These are phyloP conservation scores for Uropsilus gracilis DNA, from an alignment of 2,113 vertebrate species.

Conservation along the genomic window DNA sequence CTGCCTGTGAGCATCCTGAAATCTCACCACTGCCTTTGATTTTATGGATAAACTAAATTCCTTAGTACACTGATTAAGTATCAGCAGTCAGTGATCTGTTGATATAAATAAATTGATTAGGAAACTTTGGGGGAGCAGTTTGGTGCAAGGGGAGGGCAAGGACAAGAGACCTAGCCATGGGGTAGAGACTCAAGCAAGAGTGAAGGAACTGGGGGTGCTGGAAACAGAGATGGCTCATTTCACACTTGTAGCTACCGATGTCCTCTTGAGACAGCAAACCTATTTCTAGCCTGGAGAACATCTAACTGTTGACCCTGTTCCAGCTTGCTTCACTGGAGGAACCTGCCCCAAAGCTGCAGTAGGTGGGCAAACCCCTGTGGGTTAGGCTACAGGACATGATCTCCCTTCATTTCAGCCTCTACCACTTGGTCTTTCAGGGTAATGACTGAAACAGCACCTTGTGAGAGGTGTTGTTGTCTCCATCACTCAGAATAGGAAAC, in stretches of 20 bases:
- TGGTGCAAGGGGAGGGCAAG: background rate
- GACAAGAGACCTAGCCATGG: accelerated
- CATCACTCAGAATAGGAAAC: background rate
- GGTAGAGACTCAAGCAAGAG: too few species aligned
- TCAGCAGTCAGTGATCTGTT: background rate
- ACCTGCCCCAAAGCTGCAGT: background rate
- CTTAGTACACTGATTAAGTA: background rate
- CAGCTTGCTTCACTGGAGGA: background rate
- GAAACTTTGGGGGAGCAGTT: background rate
- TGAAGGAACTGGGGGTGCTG: background rate
- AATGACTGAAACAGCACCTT: background rate
- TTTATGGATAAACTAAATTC: background rate
- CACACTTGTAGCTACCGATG: background rate
- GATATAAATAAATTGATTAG: too few species aligned
- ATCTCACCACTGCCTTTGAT: background rate
- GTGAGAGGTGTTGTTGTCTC: too few species aligned
- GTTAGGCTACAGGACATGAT: accelerated
- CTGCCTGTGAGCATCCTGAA: background rate
- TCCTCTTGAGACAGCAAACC: background rate
- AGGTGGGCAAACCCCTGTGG: accelerated
- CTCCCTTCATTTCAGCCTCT: background rate
- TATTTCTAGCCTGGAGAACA: background rate
- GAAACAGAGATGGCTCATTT: background rate
- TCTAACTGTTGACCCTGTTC: background rate
- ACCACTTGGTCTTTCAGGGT: background rate